These are phyloP conservation scores for Poeciliopsis turrubarensis DNA, from an alignment of 2,113 vertebrate species.

Conservation along the genomic window DNA sequence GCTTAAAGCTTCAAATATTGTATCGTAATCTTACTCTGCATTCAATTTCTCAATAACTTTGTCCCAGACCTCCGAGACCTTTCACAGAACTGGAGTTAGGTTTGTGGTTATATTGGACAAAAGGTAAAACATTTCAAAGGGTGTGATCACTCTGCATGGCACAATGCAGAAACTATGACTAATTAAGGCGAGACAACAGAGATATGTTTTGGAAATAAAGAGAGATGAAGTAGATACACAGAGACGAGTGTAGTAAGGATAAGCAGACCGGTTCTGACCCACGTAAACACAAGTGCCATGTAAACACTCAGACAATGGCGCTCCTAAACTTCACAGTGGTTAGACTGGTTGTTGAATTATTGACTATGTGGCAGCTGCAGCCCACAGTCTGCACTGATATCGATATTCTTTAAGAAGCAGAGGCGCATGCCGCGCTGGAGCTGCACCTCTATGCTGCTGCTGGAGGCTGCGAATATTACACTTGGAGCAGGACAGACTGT, in stretches of 20 bases:
- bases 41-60: too few species aligned
- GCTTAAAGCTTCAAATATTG: too few species aligned
- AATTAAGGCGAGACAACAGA: background rate
- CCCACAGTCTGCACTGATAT: constrained; percentile 48
- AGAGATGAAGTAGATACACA: background rate
- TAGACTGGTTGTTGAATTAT: constrained; percentile 52
- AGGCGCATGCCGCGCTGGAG: background rate
- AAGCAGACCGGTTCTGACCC: constrained; percentile 3
- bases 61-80: too few species aligned
- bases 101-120: too few species aligned
- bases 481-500: background rate
- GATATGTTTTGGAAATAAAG: background rate
- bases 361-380: constrained; percentile 45
- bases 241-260: background rate
- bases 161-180: background rate
- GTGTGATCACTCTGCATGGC: too few species aligned
- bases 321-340: constrained; percentile 37
- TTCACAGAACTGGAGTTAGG: too few species aligned
- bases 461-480: constrained; percentile 28
- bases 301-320: constrained; percentile 11
- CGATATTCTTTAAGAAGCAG: constrained; percentile 50
- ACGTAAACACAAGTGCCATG: constrained; percentile 1
- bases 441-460: constrained; percentile 37
- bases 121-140: too few species aligned
- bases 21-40: too few species aligned